phyloP scores from a whole-genome alignment of 1,140 invertebrate species.

The Drosophila cardini region DNA sequence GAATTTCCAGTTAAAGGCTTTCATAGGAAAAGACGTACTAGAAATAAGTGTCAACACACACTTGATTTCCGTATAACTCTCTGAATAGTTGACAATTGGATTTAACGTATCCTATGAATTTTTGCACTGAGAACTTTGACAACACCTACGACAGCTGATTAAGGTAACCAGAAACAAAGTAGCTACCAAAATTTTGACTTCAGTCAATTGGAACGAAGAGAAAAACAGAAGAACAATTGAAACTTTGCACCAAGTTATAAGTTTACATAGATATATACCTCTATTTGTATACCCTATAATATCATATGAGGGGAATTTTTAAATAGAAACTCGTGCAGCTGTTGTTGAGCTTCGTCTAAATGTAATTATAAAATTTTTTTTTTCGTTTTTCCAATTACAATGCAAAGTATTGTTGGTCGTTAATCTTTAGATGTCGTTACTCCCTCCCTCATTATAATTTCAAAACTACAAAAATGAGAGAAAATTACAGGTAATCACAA shows the following conservation, averaged over 20 bases:
- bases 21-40: background rate
- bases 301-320: conserved; percentile 10
- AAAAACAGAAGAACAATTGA: conserved; percentile 3
- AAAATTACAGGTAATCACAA: conserved; percentile 29
- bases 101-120: background rate
- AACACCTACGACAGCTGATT: background rate
- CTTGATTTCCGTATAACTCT: background rate
- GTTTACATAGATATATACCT: background rate
- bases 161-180: too few species aligned
- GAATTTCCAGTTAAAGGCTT: background rate
- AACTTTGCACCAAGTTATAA: background rate
- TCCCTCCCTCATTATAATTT: conserved; percentile 38
- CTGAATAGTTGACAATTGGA: background rate
- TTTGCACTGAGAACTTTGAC: background rate
- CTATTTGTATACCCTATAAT: background rate
- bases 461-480: conserved; percentile 1
- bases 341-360: background rate
- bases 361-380: conserved; percentile 10
- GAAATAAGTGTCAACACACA: background rate
- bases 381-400: background rate
- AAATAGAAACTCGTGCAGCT: conserved; percentile 27
- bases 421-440: conserved; percentile 34
- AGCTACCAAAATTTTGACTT: background rate
- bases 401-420: conserved; percentile 23
- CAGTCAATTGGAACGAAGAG: background rate